These are phyloP conservation scores for Drosophila bipectinata DNA, from an alignment of 1,140 invertebrate genomes.

Conservation along the genomic window DNA sequence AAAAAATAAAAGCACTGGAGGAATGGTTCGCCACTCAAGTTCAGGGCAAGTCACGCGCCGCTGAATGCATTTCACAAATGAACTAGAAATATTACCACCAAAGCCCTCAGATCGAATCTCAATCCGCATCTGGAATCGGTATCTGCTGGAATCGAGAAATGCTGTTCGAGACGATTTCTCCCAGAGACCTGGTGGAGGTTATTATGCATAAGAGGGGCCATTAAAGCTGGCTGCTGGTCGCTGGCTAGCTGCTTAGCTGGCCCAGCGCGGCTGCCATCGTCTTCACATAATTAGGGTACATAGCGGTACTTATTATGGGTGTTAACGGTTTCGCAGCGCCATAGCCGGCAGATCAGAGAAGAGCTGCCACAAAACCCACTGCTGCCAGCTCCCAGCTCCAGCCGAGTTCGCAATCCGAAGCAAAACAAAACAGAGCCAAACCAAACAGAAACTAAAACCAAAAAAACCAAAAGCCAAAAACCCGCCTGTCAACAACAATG, in stretches of 20 bases:
- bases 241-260: background rate
- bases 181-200: background rate
- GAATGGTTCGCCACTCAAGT: slow-evolving; percentile 30
- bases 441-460: slow-evolving; percentile 11
- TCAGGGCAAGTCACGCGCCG: slow-evolving; percentile 55
- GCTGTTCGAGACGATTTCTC: slow-evolving; percentile 60
- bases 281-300: slow-evolving; percentile 78
- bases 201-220: slow-evolving; percentile 69
- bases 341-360: slow-evolving; percentile 48
- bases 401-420: slow-evolving; percentile 50
- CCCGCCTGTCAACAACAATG: slow-evolving; percentile 55
- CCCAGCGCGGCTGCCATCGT: slow-evolving; percentile 28
- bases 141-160: slow-evolving; percentile 62
- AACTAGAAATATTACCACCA: slow-evolving; percentile 68
- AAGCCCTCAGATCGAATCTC: slow-evolving; percentile 45
- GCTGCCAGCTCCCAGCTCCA: background rate
- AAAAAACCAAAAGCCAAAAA: slow-evolving; percentile 28
- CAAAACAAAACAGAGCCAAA: slow-evolving; percentile 10
- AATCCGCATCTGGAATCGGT: slow-evolving; percentile 40
- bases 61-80: slow-evolving; percentile 74
- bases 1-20: background rate
- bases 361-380: slow-evolving; percentile 8
- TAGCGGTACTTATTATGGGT: slow-evolving; percentile 82
- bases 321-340: slow-evolving; percentile 76
- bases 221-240: slow-evolving; percentile 56